Evolutionary conservation across 2,113 vertebrate genomes (phyloP).

Genomic region (Numida meleagris): DNA sequence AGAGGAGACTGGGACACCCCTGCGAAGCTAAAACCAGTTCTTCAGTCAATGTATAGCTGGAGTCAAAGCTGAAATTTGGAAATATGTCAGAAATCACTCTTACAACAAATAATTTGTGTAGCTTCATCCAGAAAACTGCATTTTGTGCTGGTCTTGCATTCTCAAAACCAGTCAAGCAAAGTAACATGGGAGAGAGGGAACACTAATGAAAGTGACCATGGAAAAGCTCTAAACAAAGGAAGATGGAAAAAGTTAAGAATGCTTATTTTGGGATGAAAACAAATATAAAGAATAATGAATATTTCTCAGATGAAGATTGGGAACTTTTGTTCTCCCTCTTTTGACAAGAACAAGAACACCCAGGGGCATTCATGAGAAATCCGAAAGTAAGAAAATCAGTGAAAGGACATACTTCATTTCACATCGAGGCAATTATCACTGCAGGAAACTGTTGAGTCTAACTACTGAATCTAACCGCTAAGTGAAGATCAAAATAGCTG

Average conservation of each 20-base stretch:
- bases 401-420: conserved; percentile 11
- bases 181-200: background rate
- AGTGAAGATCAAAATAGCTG: background rate
- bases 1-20: background rate
- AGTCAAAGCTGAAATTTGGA: background rate
- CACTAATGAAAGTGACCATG: background rate
- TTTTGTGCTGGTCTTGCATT: background rate
- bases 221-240: background rate
- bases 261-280: conserved; percentile 15
- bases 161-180: background rate
- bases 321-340: conserved; percentile 7
- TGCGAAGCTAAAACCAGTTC: background rate
- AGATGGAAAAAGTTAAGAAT: conserved; percentile 9
- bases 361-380: background rate
- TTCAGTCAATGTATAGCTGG: background rate
- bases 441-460: background rate
- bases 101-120: background rate
- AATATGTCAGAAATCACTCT: background rate
- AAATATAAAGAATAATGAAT: conserved; percentile 20
- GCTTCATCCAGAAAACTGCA: background rate
- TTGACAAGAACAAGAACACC: background rate
- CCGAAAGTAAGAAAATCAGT: background rate
- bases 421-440: background rate
- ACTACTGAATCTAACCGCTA: background rate
- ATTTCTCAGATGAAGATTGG: background rate